A percentile compares a stretch with the other conserved stretches of the same genome.
Conservation (phyloP, 2,113 vertebrate species). For the Rhinopomastus cyanomelas region DNA sequence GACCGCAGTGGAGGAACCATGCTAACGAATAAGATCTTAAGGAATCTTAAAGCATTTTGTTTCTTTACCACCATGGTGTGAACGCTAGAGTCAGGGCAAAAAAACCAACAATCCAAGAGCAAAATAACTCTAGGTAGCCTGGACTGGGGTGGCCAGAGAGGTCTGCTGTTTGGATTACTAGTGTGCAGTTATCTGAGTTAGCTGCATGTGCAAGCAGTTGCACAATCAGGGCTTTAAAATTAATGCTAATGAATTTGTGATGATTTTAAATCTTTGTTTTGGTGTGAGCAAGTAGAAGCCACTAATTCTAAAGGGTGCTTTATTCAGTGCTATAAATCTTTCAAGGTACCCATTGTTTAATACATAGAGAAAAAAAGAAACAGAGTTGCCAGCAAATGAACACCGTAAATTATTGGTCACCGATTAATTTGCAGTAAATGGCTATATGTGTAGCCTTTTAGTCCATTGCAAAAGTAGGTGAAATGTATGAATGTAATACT, state of each 20-base stretch:
- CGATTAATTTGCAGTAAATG: not conserved
- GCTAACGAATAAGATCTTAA: not conserved
- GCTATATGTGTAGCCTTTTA: not conserved
- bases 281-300: not conserved
- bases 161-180: not conserved
- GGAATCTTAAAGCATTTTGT: not conserved
- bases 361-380: not conserved
- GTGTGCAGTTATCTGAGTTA: not conserved
- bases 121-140: not conserved
- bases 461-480: not conserved
- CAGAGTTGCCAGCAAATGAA: not conserved
- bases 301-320: not conserved
- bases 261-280: not conserved
- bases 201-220: not conserved
- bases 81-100: not conserved
- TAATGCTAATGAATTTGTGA: not conserved
- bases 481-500: not conserved
- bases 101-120: not conserved
- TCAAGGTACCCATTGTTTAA: not conserved
- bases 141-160: not conserved
- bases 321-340: not conserved
- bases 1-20: not conserved
- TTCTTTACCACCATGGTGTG: not conserved
- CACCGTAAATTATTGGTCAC: not conserved
- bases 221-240: not conserved